Evolutionary conservation across 2,797 vertebrate genomes (phyloP).

Genomic region (Acestrorhynchus altus): DNA sequence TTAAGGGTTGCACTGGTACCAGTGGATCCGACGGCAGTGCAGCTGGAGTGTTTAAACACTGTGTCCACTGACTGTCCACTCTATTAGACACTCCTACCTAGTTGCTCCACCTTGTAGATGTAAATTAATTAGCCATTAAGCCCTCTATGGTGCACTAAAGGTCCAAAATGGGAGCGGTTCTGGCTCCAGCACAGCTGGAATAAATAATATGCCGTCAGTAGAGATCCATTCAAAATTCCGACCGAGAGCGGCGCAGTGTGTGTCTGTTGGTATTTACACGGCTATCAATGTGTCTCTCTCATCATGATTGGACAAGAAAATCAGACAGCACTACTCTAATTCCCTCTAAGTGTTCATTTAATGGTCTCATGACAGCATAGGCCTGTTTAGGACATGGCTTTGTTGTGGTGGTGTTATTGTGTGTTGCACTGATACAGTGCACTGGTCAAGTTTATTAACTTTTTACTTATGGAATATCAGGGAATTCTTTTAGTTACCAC

Average conservation of each 20-base stretch:
- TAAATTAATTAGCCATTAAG: neutral
- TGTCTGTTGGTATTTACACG: slow-evolving; percentile 56
- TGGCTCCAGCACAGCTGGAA: neutral
- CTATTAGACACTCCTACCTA: too few species aligned
- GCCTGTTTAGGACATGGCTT: neutral
- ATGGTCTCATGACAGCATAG: neutral
- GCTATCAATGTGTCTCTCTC: slow-evolving; percentile 34
- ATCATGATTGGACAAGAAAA: neutral
- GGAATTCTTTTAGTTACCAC: too few species aligned
- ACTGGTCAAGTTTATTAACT: too few species aligned
- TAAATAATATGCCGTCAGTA: neutral
- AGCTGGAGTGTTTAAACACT: too few species aligned
- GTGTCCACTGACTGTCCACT: too few species aligned
- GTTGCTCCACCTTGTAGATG: too few species aligned
- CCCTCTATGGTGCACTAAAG: neutral
- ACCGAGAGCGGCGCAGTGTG: neutral
- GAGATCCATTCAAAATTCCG: neutral
- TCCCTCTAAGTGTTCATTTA: neutral
- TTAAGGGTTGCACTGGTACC: too few species aligned
- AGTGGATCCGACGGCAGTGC: too few species aligned
- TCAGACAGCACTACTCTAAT: neutral
- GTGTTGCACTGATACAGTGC: too few species aligned
- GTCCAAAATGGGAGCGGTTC: neutral
- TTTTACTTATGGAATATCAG: too few species aligned
- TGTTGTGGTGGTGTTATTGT: too few species aligned